These are phyloP conservation scores for Rousettus madagascariensis DNA, from an alignment of 2,797 vertebrate species.

Conservation along the genomic window DNA sequence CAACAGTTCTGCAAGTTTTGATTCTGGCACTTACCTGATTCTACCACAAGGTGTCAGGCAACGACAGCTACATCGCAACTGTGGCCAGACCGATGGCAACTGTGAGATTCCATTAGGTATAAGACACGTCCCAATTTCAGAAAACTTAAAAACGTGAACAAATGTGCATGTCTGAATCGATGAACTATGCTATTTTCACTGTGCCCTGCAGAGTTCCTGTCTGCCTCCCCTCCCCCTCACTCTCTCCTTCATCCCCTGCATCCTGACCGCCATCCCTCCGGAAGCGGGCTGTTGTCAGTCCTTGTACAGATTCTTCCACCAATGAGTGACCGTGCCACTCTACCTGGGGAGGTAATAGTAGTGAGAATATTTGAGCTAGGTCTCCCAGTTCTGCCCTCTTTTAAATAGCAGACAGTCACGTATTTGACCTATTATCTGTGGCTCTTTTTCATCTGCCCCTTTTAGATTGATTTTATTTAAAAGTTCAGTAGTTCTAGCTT, in stretches of 20 bases:
- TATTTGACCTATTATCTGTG: background rate
- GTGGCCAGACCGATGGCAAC: background rate
- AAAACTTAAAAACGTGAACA: constrained; percentile 29
- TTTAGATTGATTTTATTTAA: constrained; percentile 13
- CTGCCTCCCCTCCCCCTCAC: background rate
- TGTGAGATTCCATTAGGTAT: background rate
- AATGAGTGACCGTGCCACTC: background rate
- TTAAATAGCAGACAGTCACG: background rate
- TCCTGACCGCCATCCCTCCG: background rate
- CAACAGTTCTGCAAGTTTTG: background rate
- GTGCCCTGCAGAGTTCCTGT: background rate
- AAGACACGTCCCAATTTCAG: background rate
- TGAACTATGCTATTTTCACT: background rate
- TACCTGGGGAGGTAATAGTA: background rate
- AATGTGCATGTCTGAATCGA: background rate
- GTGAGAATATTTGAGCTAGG: background rate
- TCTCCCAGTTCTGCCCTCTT: background rate
- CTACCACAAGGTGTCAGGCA: constrained; percentile 73
- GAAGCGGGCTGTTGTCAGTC: background rate
- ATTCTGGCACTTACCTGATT: constrained; percentile 24
- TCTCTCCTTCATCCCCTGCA: background rate
- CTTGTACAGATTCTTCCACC: background rate
- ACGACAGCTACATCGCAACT: constrained; percentile 30
- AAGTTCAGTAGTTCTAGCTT: background rate
- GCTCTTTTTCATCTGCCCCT: background rate